phyloP scores from a whole-genome alignment of 2,797 vertebrate genomes.

The Syngnathus acus region DNA sequence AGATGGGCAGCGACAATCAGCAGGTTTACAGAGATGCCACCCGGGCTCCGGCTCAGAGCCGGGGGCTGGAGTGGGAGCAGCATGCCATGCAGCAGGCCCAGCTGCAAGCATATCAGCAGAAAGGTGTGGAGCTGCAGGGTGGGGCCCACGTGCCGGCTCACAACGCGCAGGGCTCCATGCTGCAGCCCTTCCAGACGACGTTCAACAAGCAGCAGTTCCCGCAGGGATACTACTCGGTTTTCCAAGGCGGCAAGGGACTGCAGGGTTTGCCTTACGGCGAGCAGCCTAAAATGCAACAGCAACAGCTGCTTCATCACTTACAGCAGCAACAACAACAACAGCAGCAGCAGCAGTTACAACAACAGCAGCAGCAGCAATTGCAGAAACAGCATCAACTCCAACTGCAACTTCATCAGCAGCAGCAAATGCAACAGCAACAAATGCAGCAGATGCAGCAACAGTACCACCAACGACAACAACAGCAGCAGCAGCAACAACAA shows the following conservation, averaged over 20 bases:
- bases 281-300: slow-evolving; percentile 61
- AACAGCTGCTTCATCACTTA: slow-evolving; percentile 63
- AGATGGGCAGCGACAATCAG: slow-evolving; percentile 71
- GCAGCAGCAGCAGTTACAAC: slow-evolving; percentile 35
- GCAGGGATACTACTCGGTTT: slow-evolving; percentile 74
- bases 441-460: slow-evolving; percentile 28
- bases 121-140: slow-evolving; percentile 50
- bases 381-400: slow-evolving; percentile 29
- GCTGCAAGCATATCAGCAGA: slow-evolving; percentile 68
- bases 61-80: slow-evolving; percentile 71
- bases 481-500: slow-evolving; percentile 65
- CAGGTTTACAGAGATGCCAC: slow-evolving; percentile 61
- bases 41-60: slow-evolving; percentile 49
- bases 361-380: slow-evolving; percentile 52
- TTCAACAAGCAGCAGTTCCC: slow-evolving; percentile 77
- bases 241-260: slow-evolving; percentile 72
- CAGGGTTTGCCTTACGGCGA: slow-evolving; percentile 65
- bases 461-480: slow-evolving; percentile 53
- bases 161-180: slow-evolving; percentile 55
- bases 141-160: slow-evolving; percentile 48
- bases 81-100: slow-evolving; percentile 65
- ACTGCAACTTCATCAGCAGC: slow-evolving; percentile 13
- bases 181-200: slow-evolving; percentile 83
- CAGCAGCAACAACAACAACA: slow-evolving; percentile 67
- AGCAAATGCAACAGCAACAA: slow-evolving; percentile 12